Conservation (phyloP, 2,113 vertebrate species). For the Pterophyllum scalare region DNA sequence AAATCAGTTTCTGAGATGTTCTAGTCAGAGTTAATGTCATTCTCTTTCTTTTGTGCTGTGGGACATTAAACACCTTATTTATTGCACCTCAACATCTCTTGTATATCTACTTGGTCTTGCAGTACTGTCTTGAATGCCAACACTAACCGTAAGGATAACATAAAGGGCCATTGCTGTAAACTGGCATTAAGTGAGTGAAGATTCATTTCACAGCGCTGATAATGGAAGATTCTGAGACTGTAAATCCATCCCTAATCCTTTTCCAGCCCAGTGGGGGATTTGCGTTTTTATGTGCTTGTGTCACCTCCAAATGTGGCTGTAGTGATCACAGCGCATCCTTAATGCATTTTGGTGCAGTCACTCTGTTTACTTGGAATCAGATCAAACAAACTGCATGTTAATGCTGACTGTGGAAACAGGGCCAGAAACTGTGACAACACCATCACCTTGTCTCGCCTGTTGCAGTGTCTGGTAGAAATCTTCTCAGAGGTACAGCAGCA, state of each 20-base stretch:
- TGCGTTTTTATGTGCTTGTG: not conserved
- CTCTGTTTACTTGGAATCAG: slow-evolving; percentile 24
- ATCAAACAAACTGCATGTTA: slow-evolving; percentile 21
- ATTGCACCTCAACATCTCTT: slow-evolving; percentile 23
- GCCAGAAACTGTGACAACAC: slow-evolving; percentile 2
- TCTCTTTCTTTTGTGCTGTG: slow-evolving; percentile 3
- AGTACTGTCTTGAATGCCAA: not conserved
- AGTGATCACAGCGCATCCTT: not conserved
- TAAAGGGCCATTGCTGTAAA: not conserved
- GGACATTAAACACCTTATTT: slow-evolving; percentile 30
- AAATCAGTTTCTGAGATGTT: not conserved
- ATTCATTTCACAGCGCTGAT: not conserved
- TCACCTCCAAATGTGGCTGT: slow-evolving; percentile 7
- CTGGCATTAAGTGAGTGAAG: not conserved
- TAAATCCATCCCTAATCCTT: slow-evolving; percentile 8
- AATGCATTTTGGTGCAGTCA: slow-evolving; percentile 13
- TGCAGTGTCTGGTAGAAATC: slow-evolving; percentile 26
- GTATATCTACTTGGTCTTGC: not conserved
- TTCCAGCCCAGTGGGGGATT: not conserved
- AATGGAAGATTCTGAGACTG: not conserved
- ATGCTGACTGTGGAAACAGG: slow-evolving; percentile 31
- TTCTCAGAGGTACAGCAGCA: slow-evolving; percentile 18
- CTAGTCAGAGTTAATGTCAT: not conserved
- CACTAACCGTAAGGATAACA: not conserved
- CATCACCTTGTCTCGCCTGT: slow-evolving; percentile 1